Percentiles rank a stretch among this genome's conserved stretches.
These are phyloP conservation scores for Lasioglossum malachurum DNA, from an alignment of 2,888 invertebrate genomes.

Conservation along the genomic window DNA sequence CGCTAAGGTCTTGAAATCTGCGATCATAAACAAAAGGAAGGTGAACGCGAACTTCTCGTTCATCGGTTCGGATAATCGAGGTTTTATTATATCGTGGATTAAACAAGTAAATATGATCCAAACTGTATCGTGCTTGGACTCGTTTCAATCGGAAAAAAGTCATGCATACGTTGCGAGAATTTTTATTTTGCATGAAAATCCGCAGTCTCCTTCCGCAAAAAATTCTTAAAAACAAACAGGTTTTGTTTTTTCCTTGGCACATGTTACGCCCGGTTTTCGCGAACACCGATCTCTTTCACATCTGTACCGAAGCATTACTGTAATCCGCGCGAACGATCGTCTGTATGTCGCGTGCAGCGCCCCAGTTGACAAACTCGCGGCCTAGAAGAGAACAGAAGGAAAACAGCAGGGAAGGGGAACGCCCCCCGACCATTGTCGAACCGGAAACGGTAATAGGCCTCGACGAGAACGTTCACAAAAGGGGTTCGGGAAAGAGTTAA, in stretches of 20 bases:
- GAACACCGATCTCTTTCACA: neutral
- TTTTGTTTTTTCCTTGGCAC: neutral
- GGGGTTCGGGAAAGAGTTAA: neutral
- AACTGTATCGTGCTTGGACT: too few species aligned
- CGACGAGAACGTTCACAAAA: constrained; percentile 39
- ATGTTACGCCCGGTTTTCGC: neutral
- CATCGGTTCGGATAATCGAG: too few species aligned
- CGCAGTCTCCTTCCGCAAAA: too few species aligned
- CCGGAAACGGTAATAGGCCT: constrained; percentile 26
- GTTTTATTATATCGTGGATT: too few species aligned
- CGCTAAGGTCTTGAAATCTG: too few species aligned
- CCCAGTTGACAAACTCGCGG: constrained; percentile 19
- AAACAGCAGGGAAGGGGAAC: constrained; percentile 20
- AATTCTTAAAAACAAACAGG: neutral
- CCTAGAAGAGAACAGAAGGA: neutral
- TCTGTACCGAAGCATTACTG: neutral
- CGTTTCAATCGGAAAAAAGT: too few species aligned
- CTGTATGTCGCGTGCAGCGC: constrained; percentile 23
- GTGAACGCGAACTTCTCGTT: too few species aligned
- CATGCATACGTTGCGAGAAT: too few species aligned
- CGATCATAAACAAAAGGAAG: too few species aligned
- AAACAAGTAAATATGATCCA: too few species aligned
- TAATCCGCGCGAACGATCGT: constrained; percentile 7
- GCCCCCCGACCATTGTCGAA: constrained; percentile 31
- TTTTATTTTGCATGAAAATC: too few species aligned